phyloP scores from a whole-genome alignment of 2,888 invertebrate species.

The Lamellibrachia satsuma region DNA sequence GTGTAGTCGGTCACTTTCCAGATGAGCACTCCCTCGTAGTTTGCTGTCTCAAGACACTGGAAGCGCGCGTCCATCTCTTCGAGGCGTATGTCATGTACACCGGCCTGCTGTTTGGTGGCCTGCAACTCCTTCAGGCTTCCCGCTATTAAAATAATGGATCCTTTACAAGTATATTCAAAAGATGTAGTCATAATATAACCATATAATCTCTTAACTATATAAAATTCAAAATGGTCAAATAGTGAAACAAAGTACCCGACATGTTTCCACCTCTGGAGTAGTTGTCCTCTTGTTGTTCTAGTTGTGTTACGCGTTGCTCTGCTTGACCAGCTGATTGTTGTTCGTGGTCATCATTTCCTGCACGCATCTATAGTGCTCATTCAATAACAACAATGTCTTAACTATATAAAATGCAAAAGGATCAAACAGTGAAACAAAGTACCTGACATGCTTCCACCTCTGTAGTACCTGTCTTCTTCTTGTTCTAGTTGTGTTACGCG shows the following conservation, averaged over 20 bases:
- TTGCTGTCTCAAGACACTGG: conserved; percentile 47
- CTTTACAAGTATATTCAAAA: too few species aligned
- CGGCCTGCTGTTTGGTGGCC: background rate
- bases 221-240: background rate
- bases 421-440: background rate
- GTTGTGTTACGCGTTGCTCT: background rate
- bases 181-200: too few species aligned
- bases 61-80: background rate
- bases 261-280: background rate
- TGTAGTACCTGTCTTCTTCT: background rate
- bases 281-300: background rate
- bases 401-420: too few species aligned
- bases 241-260: background rate
- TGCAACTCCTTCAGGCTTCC: background rate
- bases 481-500: background rate
- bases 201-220: too few species aligned
- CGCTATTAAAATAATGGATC: background rate
- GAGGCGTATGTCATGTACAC: background rate
- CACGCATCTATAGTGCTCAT: background rate
- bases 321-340: background rate
- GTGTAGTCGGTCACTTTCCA: conserved; percentile 60
- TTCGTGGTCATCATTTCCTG: background rate
- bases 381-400: background rate
- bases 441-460: background rate
- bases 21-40: conserved; percentile 60